Evolutionary conservation across 1,140 invertebrate genomes (phyloP).

Genomic region (Gryon sp.): DNA sequence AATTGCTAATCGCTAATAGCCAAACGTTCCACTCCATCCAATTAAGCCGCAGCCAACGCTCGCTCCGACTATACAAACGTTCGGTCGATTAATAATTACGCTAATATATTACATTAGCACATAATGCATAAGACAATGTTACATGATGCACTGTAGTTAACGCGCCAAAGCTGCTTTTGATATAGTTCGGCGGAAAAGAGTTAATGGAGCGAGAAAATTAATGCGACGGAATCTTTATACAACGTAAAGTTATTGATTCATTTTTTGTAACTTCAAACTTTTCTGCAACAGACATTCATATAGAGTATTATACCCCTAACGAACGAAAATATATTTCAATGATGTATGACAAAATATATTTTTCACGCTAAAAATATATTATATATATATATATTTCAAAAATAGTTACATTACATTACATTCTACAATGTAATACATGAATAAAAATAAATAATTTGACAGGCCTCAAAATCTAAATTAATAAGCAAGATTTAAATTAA

Average conservation of each 20-base stretch:
- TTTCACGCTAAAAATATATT: too few species aligned
- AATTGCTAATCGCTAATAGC: constrained; percentile 79
- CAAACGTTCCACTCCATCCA: constrained; percentile 75
- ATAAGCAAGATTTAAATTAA: too few species aligned
- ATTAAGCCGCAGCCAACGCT: constrained; percentile 70
- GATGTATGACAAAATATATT: too few species aligned
- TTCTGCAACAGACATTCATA: too few species aligned
- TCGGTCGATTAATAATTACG: constrained; percentile 45
- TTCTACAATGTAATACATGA: too few species aligned
- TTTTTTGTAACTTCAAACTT: too few species aligned
- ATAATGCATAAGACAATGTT: constrained; percentile 42
- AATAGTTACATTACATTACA: too few species aligned
- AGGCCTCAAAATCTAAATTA: too few species aligned
- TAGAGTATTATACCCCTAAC: too few species aligned
- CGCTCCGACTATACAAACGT: constrained; percentile 27
- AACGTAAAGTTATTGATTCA: constrained; percentile 4
- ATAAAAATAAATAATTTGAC: too few species aligned
- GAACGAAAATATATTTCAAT: too few species aligned
- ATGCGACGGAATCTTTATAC: background rate
- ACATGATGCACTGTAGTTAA: constrained; percentile 19
- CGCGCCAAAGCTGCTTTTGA: constrained; percentile 1
- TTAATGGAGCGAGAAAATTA: background rate
- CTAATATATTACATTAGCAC: constrained; percentile 58
- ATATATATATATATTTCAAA: too few species aligned
- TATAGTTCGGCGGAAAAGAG: background rate